A percentile compares a stretch with the other conserved stretches of the same genome.
Conservation (phyloP, 2,797 vertebrate species). For the Bryconaethiops microstoma region DNA sequence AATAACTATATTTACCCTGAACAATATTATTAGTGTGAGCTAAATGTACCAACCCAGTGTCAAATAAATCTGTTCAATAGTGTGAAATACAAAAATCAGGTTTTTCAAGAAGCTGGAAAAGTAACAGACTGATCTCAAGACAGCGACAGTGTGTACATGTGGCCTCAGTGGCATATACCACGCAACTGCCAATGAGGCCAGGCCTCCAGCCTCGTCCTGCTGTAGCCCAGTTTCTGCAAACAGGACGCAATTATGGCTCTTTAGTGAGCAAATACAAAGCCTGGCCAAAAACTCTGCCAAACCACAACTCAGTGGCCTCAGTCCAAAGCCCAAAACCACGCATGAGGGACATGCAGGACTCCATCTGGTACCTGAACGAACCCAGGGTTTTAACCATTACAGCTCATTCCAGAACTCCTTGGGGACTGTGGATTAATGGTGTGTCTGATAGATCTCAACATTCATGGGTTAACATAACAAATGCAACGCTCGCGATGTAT, state of each 20-base stretch:
- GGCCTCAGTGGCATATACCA: slow-evolving; percentile 23
- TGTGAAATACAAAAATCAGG: background rate
- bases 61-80: no score
- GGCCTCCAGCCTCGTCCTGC: slow-evolving; percentile 28
- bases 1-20: background rate
- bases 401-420: slow-evolving; percentile 22
- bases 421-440: slow-evolving; percentile 21
- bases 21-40: background rate
- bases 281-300: slow-evolving; percentile 37
- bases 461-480: slow-evolving; percentile 30
- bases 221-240: slow-evolving; percentile 49
- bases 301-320: slow-evolving; percentile 39
- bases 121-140: background rate
- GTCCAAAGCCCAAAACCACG: slow-evolving; percentile 40
- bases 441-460: slow-evolving; percentile 18
- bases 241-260: slow-evolving; percentile 49
- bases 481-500: background rate
- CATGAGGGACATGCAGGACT: slow-evolving; percentile 25
- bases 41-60: background rate
- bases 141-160: background rate
- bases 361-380: slow-evolving; percentile 38
- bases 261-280: slow-evolving; percentile 49
- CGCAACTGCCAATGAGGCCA: slow-evolving; percentile 35
- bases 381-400: slow-evolving; percentile 40
- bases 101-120: background rate